Evolutionary conservation across 2,888 invertebrate species (phyloP).

Genomic region (Chloromyia formosa): DNA sequence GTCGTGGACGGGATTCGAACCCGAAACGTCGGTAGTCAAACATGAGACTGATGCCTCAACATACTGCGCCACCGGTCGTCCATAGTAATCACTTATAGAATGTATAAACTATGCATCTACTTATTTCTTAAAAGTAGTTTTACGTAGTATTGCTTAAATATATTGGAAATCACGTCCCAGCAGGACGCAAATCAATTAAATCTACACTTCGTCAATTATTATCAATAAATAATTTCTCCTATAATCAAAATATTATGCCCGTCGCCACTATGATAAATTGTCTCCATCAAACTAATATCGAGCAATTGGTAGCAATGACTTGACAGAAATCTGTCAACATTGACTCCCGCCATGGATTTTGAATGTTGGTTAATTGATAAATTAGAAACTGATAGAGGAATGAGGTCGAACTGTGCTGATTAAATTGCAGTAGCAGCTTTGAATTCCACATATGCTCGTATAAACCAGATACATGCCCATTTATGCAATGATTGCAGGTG

Average conservation of each 20-base stretch:
- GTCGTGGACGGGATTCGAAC: too few relatives aligned
- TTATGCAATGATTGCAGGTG: not conserved
- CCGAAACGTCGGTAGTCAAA: too few relatives aligned
- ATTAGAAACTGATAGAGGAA: slow-evolving; percentile 45
- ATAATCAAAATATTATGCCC: slow-evolving; percentile 33
- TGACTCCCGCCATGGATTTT: slow-evolving; percentile 44
- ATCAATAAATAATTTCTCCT: not conserved
- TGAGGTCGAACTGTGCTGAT: slow-evolving; percentile 20
- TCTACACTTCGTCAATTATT: slow-evolving; percentile 20
- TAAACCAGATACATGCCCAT: not conserved
- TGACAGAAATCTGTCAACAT: slow-evolving; percentile 48
- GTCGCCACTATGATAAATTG: slow-evolving; percentile 34
- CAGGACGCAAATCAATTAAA: not conserved
- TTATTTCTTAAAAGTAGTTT: too few relatives aligned
- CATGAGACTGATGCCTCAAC: too few relatives aligned
- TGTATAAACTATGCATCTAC: too few relatives aligned
- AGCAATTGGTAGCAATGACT: slow-evolving; percentile 46
- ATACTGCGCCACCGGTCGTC: too few relatives aligned
- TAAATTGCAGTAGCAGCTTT: slow-evolving; percentile 14
- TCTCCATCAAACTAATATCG: slow-evolving; percentile 36
- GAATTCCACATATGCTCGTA: not conserved
- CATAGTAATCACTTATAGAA: too few relatives aligned
- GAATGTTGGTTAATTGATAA: slow-evolving; percentile 48
- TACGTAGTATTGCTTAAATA: too few relatives aligned
- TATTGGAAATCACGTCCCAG: too few relatives aligned